Percentiles rank a stretch among this genome's conserved stretches.
Evolutionary conservation across 2,797 vertebrate species (phyloP).

Genomic region (Ambastaia sidthimunki): DNA sequence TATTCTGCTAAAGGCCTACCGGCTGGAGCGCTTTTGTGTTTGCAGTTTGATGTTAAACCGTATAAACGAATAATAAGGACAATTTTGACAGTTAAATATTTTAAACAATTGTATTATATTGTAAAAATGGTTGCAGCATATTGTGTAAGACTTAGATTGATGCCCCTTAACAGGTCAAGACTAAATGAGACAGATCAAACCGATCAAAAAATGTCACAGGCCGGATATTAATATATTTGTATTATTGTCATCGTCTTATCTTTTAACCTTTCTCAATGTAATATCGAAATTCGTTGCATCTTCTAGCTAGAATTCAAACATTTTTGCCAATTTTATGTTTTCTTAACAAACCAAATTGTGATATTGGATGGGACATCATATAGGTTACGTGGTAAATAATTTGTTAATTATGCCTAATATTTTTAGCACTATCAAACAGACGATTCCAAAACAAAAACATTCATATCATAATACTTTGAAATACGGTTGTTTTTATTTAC

Average conservation of each 20-base stretch:
- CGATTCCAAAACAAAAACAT: not conserved
- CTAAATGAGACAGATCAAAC: not conserved
- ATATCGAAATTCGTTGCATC: constrained; percentile 13
- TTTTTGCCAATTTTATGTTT: not conserved
- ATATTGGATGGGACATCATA: not conserved
- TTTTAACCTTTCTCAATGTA: not conserved
- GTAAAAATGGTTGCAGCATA: not conserved
- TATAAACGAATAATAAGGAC: not conserved
- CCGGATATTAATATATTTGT: not conserved
- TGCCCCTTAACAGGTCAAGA: not conserved
- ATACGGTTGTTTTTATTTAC: not conserved
- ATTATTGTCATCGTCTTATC: not conserved
- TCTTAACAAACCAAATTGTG: not conserved
- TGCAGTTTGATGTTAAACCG: not conserved
- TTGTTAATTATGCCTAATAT: not conserved
- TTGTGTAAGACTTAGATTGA: not conserved
- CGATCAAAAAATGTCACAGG: not conserved
- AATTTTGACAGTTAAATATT: not conserved
- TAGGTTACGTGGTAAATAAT: not conserved
- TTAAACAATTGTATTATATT: not conserved
- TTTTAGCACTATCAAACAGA: not conserved
- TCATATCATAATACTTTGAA: not conserved
- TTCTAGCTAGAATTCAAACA: constrained; percentile 10
- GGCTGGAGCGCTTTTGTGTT: not conserved
- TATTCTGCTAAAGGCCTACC: not conserved